These are phyloP conservation scores for Aramus guarauna DNA, from an alignment of 2,113 vertebrate genomes.

Conservation along the genomic window DNA sequence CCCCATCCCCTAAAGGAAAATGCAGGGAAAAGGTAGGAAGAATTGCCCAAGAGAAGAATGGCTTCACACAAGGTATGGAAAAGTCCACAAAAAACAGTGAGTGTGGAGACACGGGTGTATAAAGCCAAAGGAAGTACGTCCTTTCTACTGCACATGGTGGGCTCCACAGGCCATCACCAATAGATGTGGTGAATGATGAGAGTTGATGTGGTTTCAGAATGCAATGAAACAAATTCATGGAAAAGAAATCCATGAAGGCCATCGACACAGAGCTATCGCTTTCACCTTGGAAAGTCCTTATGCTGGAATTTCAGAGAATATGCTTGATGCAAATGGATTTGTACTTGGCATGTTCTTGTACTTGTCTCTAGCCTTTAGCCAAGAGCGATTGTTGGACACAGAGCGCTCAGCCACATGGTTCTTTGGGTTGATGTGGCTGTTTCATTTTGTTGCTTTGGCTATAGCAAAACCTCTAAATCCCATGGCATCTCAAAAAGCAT, in stretches of 20 bases:
- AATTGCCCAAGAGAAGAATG: not conserved
- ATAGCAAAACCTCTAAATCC: not conserved
- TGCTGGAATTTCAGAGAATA: not conserved
- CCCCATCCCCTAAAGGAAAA: not conserved
- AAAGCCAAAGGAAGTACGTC: not conserved
- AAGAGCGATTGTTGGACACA: accelerated
- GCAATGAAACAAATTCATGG: not conserved
- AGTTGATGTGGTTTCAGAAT: not conserved
- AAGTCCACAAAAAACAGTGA: not conserved
- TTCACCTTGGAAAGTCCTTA: not conserved
- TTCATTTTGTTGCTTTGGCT: not conserved
- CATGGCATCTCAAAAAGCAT: not conserved
- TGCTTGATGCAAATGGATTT: not conserved
- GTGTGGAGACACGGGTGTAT: not conserved
- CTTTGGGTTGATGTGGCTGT: not conserved
- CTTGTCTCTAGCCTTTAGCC: not conserved
- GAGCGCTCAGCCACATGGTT: accelerated
- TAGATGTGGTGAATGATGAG: not conserved
- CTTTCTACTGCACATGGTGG: accelerated
- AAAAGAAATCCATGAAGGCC: not conserved
- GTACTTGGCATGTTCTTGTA: not conserved
- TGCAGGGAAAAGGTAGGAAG: accelerated
- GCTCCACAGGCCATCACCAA: not conserved
- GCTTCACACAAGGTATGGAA: not conserved
- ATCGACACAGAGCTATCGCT: not conserved